Base-by-base conservation (phyloP, 2,113 vertebrate species). In the Thymallus thymallus region DNA sequence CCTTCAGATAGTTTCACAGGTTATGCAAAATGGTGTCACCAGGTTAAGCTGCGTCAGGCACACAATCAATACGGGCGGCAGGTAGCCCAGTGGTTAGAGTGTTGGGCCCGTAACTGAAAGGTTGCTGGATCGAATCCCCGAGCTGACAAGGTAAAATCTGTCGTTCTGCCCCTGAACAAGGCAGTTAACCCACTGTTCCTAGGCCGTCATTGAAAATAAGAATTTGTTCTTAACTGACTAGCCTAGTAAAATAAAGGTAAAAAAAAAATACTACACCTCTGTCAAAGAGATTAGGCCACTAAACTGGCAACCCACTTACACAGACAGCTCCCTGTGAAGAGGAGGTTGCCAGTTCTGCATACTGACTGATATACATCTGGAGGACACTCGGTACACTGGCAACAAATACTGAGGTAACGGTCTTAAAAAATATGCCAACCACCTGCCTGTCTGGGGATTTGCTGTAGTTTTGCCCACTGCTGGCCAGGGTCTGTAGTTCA, bases 1-100 rank as follows among this genome's bases (percentile, higher is more conserved):
- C 64, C 26, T 73, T 46, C 24, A 80, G 82, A 83, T 83, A 78
- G 80, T 77, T 75, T 35, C 69, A 74, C 86, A 78, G 75, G 82
- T 84, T 80, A 60, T 78, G 67, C 74, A 83, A 84, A 88, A 80
- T 58, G 41, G 60, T 75, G 72, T 45, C 69, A 75, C 62, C 65
- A 68, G 35, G 74, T 81, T 86, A 5, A 29, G 67, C 81, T 69
- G 35, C 10, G 68, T 60, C 72, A 73, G 29, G 41, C 72, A 66
- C 10, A 82, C 65, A 79, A 88, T 73, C 70, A 72, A 3, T 63
- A n/a, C n/a, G n/a, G n/a, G n/a, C n/a, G n/a, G n/a, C n/a, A n/a
- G n/a, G n/a, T n/a, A n/a, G n/a, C n/a, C n/a, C n/a, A n/a, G n/a
- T n/a, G n/a, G n/a, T n/a, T n/a, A n/a, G n/a, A n/a, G n/a, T n/a